phyloP scores from a whole-genome alignment of 2,113 vertebrate genomes.

The Promerops cafer region DNA sequence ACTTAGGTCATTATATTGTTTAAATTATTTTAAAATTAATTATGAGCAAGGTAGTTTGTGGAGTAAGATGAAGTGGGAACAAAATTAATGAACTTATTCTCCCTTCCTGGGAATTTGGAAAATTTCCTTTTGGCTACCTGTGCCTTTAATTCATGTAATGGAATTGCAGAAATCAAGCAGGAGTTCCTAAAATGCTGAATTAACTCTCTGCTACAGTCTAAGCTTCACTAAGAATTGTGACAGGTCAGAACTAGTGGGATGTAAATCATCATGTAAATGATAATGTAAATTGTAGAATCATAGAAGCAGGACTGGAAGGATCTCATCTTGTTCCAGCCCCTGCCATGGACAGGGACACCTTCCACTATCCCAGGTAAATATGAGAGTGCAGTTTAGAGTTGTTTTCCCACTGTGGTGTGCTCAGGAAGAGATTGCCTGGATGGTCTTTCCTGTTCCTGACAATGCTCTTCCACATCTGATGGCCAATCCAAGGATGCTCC shows the following conservation, averaged over 20 bases:
- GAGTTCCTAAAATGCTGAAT: background rate
- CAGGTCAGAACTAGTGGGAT: background rate
- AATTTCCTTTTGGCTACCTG: background rate
- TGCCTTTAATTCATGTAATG: background rate
- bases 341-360: background rate
- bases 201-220: background rate
- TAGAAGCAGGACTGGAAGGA: background rate
- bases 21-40: background rate
- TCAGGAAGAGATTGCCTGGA: background rate
- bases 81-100: background rate
- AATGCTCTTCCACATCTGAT: background rate
- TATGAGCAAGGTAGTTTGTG: background rate
- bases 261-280: background rate
- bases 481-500: background rate
- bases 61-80: background rate
- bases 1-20: background rate
- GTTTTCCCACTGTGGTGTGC: background rate
- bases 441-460: background rate
- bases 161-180: background rate
- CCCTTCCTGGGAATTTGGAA: background rate
- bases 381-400: background rate
- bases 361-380: background rate
- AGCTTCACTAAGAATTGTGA: background rate
- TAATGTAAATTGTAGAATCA: background rate
- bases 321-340: background rate